A percentile compares a stretch with the other conserved stretches of the same genome.
These are phyloP conservation scores for Heliothis peltigera DNA, from an alignment of 2,888 invertebrate genomes.

Conservation along the genomic window DNA sequence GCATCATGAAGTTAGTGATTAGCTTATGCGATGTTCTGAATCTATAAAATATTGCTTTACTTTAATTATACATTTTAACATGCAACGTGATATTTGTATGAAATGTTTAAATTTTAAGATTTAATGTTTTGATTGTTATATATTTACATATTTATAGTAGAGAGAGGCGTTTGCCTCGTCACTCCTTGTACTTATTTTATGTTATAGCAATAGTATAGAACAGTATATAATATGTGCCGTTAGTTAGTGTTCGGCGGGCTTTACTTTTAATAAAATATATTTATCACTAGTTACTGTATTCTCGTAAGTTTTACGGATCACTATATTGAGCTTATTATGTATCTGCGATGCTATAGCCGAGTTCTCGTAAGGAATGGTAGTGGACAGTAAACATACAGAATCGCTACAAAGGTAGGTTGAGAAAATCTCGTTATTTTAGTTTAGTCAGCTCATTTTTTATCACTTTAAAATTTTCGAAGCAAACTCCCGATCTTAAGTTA, in stretches of 20 bases:
- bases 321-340: not conserved
- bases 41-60: conserved; percentile 4
- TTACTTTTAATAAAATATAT: conserved; percentile 15
- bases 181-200: conserved; percentile 53
- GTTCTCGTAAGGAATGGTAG: not conserved
- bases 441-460: too few relatives aligned
- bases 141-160: conserved; percentile 8
- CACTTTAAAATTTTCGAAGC: too few relatives aligned
- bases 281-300: conserved; percentile 4
- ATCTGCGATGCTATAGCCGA: not conserved
- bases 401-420: too few relatives aligned
- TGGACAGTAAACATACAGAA: not conserved
- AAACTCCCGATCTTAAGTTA: too few relatives aligned
- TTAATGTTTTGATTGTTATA: conserved; percentile 10
- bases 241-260: conserved; percentile 15
- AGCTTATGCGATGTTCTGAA: not conserved
- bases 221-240: conserved; percentile 4
- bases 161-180: conserved; percentile 6
- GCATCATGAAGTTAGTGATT: not conserved
- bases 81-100: not conserved
- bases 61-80: not conserved
- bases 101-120: not conserved
- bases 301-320: not conserved
- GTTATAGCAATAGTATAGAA: conserved; percentile 34
- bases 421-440: too few relatives aligned